Base-by-base conservation (phyloP, 2,888 invertebrate species). In the Empis livida region DNA sequence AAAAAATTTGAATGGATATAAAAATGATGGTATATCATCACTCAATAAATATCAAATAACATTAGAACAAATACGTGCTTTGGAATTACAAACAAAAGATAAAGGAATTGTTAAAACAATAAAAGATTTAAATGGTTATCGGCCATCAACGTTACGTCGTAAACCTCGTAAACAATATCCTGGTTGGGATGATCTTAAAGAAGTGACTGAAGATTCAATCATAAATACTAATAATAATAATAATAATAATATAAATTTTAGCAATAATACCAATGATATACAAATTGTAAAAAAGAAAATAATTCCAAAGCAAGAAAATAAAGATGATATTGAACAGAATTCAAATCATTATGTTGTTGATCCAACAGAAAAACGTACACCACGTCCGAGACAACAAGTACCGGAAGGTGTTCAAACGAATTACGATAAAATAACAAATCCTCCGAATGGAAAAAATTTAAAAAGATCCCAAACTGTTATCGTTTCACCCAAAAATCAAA, bases 21-120 rank as follows among this genome's bases (percentile, higher is more conserved):
- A 56, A 62, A 30, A 57, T 58, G 13, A 63, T 11, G 66, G 66
- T 9, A 57, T 64, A 39, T 68, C 68, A 2, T 59, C 62, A 2
- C 64, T 79, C 62, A 77, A 78, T 51, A 77, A 78, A 64, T 79
- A 79, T 58, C 79, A 79, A 70, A 75, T 76, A 69, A 75, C 64
- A 17, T 49, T 70, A 49, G 69, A 70, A 49, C 62, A 62, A 46
- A 74, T 78, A 51, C 71, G 75, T 53, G 73, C 74, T 55, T 65
- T 76, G 48, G 71, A 78, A 54, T 63, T 67, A 57, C 72, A 73
- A 59, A 72, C 55, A 30, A 52, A 51, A 14, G 60, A 63, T 45
- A 59, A 57, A 3, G 56, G 57, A 17, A 56, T 65, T 54, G 75
- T 76, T 54, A 73, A 71, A 58, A 74, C 75, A 61, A 75, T 79